These are phyloP conservation scores for Bombus difficillimus DNA, from an alignment of 1,140 invertebrate species.

Conservation along the genomic window DNA sequence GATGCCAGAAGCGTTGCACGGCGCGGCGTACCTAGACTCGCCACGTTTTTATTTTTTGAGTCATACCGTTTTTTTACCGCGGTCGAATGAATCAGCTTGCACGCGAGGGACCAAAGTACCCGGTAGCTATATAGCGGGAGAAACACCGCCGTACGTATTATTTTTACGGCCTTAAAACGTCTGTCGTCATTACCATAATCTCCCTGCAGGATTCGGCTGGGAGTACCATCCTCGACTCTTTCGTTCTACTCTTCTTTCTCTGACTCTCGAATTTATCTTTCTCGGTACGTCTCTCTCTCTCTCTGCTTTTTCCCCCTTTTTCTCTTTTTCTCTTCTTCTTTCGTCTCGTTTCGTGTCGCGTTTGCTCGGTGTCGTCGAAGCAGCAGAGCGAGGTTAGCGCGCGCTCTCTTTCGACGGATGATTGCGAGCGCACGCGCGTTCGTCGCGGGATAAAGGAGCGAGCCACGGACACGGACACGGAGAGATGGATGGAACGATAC, in stretches of 20 bases:
- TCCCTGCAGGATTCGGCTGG: slow-evolving; percentile 59
- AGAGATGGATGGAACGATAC: not conserved
- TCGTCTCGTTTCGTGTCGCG: not conserved
- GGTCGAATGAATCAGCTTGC: slow-evolving; percentile 72
- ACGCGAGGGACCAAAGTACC: slow-evolving; percentile 72
- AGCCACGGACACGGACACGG: not conserved
- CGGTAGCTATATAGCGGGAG: slow-evolving; percentile 68
- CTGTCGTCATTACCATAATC: slow-evolving; percentile 77
- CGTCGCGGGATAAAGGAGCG: not conserved
- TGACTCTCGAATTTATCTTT: not conserved
- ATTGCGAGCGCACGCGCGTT: not conserved
- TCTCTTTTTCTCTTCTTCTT: not conserved
- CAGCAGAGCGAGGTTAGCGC: not conserved
- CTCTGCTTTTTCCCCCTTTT: not conserved
- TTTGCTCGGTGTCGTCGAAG: not conserved
- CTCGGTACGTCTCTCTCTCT: not conserved
- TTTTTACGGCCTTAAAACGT: slow-evolving; percentile 78
- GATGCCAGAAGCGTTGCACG: not conserved
- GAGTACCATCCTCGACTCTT: slow-evolving; percentile 6
- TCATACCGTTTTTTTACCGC: slow-evolving; percentile 63
- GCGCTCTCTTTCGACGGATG: not conserved
- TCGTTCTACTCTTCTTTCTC: not conserved
- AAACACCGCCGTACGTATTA: slow-evolving; percentile 73
- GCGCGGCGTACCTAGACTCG: not conserved
- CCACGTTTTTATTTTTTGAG: slow-evolving; percentile 44